These are phyloP conservation scores for Aelia acuminata DNA, from an alignment of 2,888 invertebrate genomes.

Conservation along the genomic window DNA sequence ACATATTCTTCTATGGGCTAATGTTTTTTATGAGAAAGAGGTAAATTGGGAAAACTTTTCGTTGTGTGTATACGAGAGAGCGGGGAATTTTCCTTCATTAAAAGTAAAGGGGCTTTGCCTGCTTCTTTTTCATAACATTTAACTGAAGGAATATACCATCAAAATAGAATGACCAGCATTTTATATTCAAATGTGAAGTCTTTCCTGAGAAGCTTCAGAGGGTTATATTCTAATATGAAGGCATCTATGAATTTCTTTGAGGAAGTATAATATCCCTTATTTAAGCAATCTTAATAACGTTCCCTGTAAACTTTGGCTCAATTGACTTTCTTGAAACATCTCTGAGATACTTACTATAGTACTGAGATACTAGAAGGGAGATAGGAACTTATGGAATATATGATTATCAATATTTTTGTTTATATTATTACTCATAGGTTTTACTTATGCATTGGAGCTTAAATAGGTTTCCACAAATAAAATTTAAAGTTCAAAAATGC, in stretches of 20 bases:
- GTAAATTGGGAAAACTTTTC: neutral
- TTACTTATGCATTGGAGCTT: too few species aligned
- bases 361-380: too few species aligned
- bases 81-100: neutral
- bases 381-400: too few species aligned
- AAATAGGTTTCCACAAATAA: too few species aligned
- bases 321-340: too few species aligned
- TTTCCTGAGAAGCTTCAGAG: neutral
- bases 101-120: neutral
- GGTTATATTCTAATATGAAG: neutral
- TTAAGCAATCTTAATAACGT: neutral
- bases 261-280: neutral
- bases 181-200: conserved; percentile 1
- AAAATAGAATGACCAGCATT: neutral
- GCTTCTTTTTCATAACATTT: conserved; percentile 1
- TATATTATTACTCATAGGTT: too few species aligned
- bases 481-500: too few species aligned
- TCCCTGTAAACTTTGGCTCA: too few species aligned
- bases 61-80: neutral
- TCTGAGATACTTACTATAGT: too few species aligned
- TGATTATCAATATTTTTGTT: too few species aligned
- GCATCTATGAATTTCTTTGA: neutral
- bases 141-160: conserved; percentile 3
- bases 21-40: neutral
- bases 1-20: too few species aligned